These are phyloP conservation scores for Nematolebias whitei DNA, from an alignment of 2,113 vertebrate species.

Conservation along the genomic window DNA sequence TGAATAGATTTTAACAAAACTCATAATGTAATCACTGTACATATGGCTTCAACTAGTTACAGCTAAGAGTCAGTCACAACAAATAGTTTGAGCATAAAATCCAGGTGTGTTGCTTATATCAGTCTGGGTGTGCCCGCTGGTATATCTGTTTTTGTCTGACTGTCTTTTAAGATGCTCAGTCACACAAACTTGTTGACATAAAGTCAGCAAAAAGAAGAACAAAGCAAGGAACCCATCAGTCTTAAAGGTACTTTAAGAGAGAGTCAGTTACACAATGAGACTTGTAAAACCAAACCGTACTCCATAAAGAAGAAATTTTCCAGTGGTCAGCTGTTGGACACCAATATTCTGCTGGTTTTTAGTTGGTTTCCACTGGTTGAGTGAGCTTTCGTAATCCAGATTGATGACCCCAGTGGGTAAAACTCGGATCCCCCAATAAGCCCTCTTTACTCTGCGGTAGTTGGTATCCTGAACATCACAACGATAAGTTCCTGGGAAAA, in stretches of 20 bases:
- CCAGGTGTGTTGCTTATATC: no score
- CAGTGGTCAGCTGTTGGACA: not conserved
- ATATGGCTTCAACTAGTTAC: no score
- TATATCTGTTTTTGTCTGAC: no score
- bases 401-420: slow-evolving; percentile 67
- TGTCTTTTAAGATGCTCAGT: no score
- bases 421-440: slow-evolving; percentile 87
- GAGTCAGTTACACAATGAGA: not conserved
- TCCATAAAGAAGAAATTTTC: not conserved
- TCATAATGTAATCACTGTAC: no score
- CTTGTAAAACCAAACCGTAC: slow-evolving; percentile 1
- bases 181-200: no score
- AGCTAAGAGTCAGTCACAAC: no score
- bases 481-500: slow-evolving; percentile 84
- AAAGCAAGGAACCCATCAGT: no score
- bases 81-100: no score
- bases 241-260: not conserved
- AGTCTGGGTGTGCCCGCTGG: no score
- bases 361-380: slow-evolving; percentile 36
- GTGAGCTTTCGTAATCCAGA: slow-evolving; percentile 76
- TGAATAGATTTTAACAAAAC: no score
- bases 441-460: slow-evolving; percentile 79
- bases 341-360: slow-evolving; percentile 15
- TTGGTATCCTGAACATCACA: slow-evolving; percentile 82
- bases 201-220: no score